Evolutionary conservation across 2,888 invertebrate species (phyloP), one percentile per base, ranked within the genome.

Genomic region (Nomada fucata): DNA sequence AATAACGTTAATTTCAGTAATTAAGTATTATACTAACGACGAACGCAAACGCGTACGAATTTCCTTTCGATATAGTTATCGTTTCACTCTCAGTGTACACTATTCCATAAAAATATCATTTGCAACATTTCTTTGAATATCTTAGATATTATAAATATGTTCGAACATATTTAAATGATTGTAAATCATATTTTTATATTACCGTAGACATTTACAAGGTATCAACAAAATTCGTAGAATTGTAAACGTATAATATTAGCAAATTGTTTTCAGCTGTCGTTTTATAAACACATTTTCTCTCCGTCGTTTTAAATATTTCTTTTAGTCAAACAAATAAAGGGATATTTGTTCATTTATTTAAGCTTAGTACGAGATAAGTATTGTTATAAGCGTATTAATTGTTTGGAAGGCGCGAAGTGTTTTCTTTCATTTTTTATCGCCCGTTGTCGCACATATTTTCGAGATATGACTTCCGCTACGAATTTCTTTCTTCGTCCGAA

Each of bases 331-430:
- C 50, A 64, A 60, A 36, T 73, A 57, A 36, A 63, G 70, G 61
- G 63, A n/a, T 11, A 61, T 53, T 20, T 20, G 20, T 53, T 68
- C 13, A 26, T 50, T 55, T 29, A 55, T 44, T 68, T 57, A 36
- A n/a, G 47, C 65, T 64, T 42, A 23, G 20, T 44, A 53, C 20
- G 26, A 52, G n/a, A 61, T 50, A 73, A 76, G 75, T 63, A 55
- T 64, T 29, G 59, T 78, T 72, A 69, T 78, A 78, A 82, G 78
- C 82, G 75, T 83, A 78, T 78, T 63, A 74, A 68, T 36, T 44
- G 7, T 59, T 13, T 26, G 23, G 13, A 57, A 59, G 20, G 18
- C 44, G 52, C 47, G 11, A 20, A 61, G 18, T 11, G 20, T 50
- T 47, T 44, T 18, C 13, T 47, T 10, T 2, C 2, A 20, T 4